These are phyloP conservation scores for Nanorana parkeri DNA, from an alignment of 2,113 vertebrate species.

Conservation along the genomic window DNA sequence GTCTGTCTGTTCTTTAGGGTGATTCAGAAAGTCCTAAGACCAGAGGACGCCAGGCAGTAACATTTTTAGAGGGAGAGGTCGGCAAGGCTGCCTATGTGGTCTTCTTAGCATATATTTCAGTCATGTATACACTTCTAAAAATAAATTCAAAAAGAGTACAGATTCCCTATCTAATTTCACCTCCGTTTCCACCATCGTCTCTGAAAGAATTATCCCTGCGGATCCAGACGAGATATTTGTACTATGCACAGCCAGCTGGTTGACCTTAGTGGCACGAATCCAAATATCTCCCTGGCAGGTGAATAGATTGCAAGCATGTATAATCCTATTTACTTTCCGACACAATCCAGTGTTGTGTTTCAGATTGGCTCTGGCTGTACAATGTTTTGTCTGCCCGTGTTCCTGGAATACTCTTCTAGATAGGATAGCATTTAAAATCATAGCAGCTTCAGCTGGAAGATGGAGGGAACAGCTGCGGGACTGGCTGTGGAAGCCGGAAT, in stretches of 20 bases:
- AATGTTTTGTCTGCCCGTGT: constrained; percentile 1
- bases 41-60: no score
- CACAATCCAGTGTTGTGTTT: constrained; percentile 21
- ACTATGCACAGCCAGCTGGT: not conserved
- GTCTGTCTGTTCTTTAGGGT: no score
- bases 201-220: not conserved
- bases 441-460: no score
- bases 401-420: constrained; percentile 4
- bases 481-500: no score
- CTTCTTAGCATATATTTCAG: no score
- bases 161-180: no score
- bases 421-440: not conserved
- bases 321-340: constrained; percentile 30
- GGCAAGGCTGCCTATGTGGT: no score
- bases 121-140: no score
- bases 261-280: constrained; percentile 9
- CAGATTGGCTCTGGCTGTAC: constrained; percentile 16
- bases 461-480: no score
- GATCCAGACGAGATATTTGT: not conserved
- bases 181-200: not conserved
- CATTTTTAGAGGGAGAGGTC: no score
- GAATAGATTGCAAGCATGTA: not conserved
- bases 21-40: no score
- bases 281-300: constrained; percentile 12
- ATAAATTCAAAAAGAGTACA: no score